phyloP scores from a whole-genome alignment of 2,888 invertebrate genomes.

The Eilema sororculum region DNA sequence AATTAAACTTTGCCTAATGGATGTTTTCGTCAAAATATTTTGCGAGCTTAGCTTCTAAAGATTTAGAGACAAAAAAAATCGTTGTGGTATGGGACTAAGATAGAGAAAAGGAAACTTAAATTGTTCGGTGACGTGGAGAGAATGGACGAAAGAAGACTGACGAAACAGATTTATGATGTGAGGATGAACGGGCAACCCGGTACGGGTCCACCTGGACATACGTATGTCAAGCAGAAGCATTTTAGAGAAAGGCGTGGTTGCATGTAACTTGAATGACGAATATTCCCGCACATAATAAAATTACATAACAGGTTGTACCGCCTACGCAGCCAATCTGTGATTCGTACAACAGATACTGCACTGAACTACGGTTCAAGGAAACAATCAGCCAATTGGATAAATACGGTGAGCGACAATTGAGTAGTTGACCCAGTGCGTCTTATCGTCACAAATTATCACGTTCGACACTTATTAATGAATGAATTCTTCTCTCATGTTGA shows the following conservation, averaged over 20 bases:
- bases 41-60: too few species aligned
- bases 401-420: conserved; percentile 64
- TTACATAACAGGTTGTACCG: conserved; percentile 45
- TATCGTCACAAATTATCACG: conserved; percentile 35
- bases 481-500: background rate
- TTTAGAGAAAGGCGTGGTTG: too few species aligned
- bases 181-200: too few species aligned
- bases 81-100: too few species aligned
- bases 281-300: conserved; percentile 40
- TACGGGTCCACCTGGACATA: too few species aligned
- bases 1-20: background rate
- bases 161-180: too few species aligned
- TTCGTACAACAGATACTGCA: conserved; percentile 53
- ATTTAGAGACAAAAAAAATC: too few species aligned
- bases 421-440: conserved; percentile 49
- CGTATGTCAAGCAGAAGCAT: too few species aligned
- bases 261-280: background rate
- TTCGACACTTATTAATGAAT: conserved; percentile 12
- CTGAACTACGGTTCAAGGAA: conserved; percentile 65
- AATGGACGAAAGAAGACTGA: too few species aligned
- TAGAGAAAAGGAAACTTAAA: too few species aligned
- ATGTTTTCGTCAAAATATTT: too few species aligned
- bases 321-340: conserved; percentile 61
- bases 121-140: too few species aligned
- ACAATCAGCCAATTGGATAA: conserved; percentile 71